Percentiles rank a stretch among this genome's conserved stretches.
phyloP scores from a whole-genome alignment of 2,888 invertebrate genomes.

The Calephelis perditalis region DNA sequence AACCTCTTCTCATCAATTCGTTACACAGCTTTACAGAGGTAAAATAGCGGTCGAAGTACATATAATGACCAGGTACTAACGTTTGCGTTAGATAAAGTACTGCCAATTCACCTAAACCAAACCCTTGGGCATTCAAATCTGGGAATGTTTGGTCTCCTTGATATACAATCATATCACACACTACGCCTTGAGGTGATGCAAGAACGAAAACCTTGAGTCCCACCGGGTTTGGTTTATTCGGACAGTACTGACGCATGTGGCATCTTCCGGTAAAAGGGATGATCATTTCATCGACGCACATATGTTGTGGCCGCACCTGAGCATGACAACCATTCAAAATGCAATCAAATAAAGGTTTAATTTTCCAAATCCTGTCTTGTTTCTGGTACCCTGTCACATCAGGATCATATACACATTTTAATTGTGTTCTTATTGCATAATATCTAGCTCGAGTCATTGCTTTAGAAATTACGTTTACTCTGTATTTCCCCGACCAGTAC shows the following conservation, averaged over 20 bases:
- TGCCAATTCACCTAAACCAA: background rate
- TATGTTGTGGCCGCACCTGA: background rate
- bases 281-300: background rate
- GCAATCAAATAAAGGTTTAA: too few relatives aligned
- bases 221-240: background rate
- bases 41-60: slow-evolving; percentile 13
- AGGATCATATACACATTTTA: background rate
- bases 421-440: too few relatives aligned
- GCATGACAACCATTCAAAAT: too few relatives aligned
- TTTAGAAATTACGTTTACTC: too few relatives aligned
- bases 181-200: background rate
- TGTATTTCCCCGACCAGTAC: too few relatives aligned
- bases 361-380: too few relatives aligned
- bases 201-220: background rate
- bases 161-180: background rate
- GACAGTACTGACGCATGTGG: background rate
- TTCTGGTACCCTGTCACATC: background rate
- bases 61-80: slow-evolving; percentile 1
- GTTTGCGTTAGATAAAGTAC: background rate
- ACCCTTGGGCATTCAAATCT: background rate
- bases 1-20: background rate
- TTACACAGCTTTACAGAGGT: slow-evolving; percentile 7
- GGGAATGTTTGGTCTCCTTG: background rate
- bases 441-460: too few relatives aligned
- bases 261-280: background rate